Conservation (phyloP, 2,888 invertebrate genomes). For the Liposcelis brunnea region DNA sequence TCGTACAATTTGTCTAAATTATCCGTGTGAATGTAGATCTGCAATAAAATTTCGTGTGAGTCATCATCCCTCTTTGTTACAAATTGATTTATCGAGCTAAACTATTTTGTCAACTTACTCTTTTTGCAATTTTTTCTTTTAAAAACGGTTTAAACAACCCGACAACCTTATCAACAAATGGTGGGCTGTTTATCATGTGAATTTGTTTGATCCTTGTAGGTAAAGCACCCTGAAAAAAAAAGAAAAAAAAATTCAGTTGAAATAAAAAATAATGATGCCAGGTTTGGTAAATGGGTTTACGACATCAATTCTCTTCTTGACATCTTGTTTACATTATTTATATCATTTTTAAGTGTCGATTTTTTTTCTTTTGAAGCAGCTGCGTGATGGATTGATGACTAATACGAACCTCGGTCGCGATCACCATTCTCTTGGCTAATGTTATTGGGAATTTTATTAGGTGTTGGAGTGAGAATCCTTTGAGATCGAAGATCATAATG, state of each 20-base stretch:
- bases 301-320: no score
- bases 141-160: conserved; percentile 66
- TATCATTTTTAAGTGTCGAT: no score
- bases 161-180: conserved; percentile 62
- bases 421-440: conserved; percentile 62
- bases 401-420: conserved; percentile 44
- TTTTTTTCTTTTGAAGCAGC: no score
- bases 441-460: conserved; percentile 67
- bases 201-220: conserved; percentile 73
- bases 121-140: conserved; percentile 67
- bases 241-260: not conserved
- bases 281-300: no score
- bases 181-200: conserved; percentile 64
- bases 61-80: no score
- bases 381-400: no score
- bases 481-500: conserved; percentile 48
- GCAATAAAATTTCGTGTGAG: no score
- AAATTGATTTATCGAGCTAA: no score
- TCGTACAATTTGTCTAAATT: conserved; percentile 51
- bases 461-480: conserved; percentile 30
- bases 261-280: not conserved
- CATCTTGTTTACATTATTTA: no score
- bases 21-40: conserved; percentile 55
- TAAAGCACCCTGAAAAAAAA: conserved; percentile 46
- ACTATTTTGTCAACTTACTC: no score